phyloP scores from a whole-genome alignment of 2,113 vertebrate species.

The Sebastes schlegelii region DNA sequence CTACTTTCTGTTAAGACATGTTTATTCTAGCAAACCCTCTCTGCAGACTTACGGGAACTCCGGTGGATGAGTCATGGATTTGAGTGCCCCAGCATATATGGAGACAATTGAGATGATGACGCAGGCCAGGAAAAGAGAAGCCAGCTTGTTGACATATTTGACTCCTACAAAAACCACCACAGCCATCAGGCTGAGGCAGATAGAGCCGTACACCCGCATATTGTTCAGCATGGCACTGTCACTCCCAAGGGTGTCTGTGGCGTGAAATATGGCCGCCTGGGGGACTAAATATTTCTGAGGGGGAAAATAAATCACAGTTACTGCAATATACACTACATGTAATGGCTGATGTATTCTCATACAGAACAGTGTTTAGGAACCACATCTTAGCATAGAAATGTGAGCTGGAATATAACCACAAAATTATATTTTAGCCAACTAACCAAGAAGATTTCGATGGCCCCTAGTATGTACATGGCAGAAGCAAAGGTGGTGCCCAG shows the following conservation, averaged over 20 bases:
- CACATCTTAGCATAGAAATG: neutral
- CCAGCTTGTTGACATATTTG: slow-evolving; percentile 98
- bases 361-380: neutral
- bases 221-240: slow-evolving; percentile 94
- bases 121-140: slow-evolving; percentile 96
- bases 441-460: slow-evolving; percentile 97
- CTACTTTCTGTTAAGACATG: neutral
- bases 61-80: slow-evolving; percentile 94
- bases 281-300: slow-evolving; percentile 94
- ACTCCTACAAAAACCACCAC: slow-evolving; percentile 98
- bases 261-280: slow-evolving; percentile 93
- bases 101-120: slow-evolving; percentile 98
- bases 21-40: neutral
- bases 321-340: neutral
- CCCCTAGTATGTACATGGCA: slow-evolving; percentile 98
- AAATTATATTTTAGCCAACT: slow-evolving; percentile 68
- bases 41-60: slow-evolving; percentile 92
- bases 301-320: slow-evolving; percentile 28
- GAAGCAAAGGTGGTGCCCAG: slow-evolving; percentile 97
- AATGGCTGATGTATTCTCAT: neutral
- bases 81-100: slow-evolving; percentile 96
- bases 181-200: slow-evolving; percentile 95
- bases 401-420: neutral
- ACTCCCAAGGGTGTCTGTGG: slow-evolving; percentile 83
- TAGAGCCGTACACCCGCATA: slow-evolving; percentile 95